These are phyloP conservation scores for Lepidurus apus DNA, from an alignment of 1,140 invertebrate species.

Conservation along the genomic window DNA sequence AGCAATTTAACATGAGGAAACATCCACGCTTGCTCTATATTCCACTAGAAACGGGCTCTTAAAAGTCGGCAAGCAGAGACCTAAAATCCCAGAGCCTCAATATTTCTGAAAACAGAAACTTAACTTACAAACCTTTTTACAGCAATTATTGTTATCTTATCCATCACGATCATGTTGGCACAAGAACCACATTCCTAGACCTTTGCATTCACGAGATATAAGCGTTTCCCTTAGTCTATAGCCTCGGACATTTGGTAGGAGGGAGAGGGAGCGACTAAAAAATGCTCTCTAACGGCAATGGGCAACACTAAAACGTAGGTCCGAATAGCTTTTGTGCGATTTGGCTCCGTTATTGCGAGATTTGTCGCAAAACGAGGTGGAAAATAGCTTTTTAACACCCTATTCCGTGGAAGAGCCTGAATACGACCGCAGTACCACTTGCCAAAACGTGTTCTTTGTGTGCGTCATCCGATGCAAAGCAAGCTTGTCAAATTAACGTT, in stretches of 20 bases:
- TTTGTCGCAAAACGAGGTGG: neutral
- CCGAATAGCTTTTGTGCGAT: neutral
- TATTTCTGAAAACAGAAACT: constrained; percentile 13
- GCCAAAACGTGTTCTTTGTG: neutral
- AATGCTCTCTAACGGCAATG: too few species aligned
- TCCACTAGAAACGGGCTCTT: too few species aligned
- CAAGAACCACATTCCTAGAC: constrained; percentile 27
- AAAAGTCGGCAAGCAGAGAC: too few species aligned
- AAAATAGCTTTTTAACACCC: constrained; percentile 20
- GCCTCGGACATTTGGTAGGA: too few species aligned
- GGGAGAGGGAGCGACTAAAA: too few species aligned
- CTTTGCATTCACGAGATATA: constrained; percentile 27
- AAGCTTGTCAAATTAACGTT: constrained; percentile 12
- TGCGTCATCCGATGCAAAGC: neutral
- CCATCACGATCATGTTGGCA: constrained; percentile 25
- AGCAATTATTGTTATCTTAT: constrained; percentile 25
- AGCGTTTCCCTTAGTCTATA: constrained; percentile 20
- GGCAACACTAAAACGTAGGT: neutral
- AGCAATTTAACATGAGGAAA: neutral
- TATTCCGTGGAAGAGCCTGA: neutral
- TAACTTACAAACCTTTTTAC: constrained; percentile 27
- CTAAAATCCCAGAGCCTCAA: neutral
- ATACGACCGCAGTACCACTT: neutral
- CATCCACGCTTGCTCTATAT: neutral
- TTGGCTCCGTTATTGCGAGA: neutral